Conservation (phyloP, 1,140 invertebrate genomes). For the Scaptomyza hsui region DNA sequence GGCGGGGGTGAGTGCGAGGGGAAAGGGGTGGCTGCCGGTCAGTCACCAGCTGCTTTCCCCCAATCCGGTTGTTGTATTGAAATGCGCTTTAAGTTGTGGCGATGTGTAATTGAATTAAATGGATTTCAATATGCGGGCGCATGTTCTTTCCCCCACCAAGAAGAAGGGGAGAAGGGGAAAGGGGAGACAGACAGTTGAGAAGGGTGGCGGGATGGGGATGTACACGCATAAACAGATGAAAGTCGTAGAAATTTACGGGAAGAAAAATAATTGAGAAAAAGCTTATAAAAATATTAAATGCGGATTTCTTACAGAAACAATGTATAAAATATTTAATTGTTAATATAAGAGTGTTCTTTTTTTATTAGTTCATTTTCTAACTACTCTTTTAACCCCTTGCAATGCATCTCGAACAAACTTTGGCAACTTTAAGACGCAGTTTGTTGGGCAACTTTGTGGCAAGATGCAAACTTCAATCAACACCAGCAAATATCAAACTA, state of each 20-base stretch:
- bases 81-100: slow-evolving; percentile 75
- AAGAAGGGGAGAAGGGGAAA: background rate
- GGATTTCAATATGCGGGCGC: slow-evolving; percentile 70
- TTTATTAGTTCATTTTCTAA: too few species aligned
- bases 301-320: background rate
- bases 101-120: slow-evolving; percentile 79
- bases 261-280: background rate
- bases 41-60: slow-evolving; percentile 40
- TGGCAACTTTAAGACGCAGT: slow-evolving; percentile 34
- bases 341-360: too few species aligned
- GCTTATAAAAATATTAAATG: slow-evolving; percentile 1
- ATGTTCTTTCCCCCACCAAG: slow-evolving; percentile 21
- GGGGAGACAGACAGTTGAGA: background rate
- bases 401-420: background rate
- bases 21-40: background rate
- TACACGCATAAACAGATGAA: slow-evolving; percentile 40
- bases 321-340: too few species aligned
- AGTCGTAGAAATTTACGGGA: slow-evolving; percentile 1
- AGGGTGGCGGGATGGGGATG: background rate
- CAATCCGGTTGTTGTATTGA: slow-evolving; percentile 45
- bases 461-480: slow-evolving; percentile 79
- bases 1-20: background rate
- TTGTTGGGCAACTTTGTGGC: slow-evolving; percentile 37
- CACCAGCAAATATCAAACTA: slow-evolving; percentile 63
- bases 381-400: too few species aligned